phyloP scores from a whole-genome alignment of 2,888 invertebrate genomes.

The Troglohyphantes excavatus region DNA sequence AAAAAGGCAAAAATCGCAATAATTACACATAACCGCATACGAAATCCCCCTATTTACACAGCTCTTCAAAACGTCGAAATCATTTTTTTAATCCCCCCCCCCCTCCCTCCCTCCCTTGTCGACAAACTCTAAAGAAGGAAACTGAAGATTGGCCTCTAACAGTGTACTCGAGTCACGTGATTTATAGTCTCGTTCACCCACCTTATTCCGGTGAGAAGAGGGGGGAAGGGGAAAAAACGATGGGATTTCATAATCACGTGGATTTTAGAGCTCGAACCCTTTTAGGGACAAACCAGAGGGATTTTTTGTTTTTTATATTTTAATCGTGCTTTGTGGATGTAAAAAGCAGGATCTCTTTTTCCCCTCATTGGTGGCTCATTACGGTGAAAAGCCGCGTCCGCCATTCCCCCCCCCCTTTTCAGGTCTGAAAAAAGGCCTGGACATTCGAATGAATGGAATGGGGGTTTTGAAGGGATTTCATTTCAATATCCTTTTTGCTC shows the following conservation, averaged over 20 bases:
- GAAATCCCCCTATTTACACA: slow-evolving; percentile 45
- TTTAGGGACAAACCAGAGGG: not conserved
- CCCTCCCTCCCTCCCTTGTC: not conserved
- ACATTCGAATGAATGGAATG: not conserved
- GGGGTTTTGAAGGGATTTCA: not conserved
- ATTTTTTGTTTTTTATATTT: slow-evolving; percentile 43
- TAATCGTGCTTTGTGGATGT: slow-evolving; percentile 23
- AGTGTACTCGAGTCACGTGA: slow-evolving; percentile 46
- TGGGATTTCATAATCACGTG: slow-evolving; percentile 56
- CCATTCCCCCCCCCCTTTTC: not conserved
- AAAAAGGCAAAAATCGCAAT: slow-evolving; percentile 22
- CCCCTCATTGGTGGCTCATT: slow-evolving; percentile 60
- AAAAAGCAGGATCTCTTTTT: slow-evolving; percentile 37
- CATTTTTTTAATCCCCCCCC: not conserved
- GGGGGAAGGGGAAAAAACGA: slow-evolving; percentile 27
- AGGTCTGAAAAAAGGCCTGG: slow-evolving; percentile 1
- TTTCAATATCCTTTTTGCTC: slow-evolving; percentile 38
- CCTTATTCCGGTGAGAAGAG: not conserved
- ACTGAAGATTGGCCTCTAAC: slow-evolving; percentile 1
- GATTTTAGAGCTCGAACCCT: slow-evolving; percentile 11
- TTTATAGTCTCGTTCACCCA: slow-evolving; percentile 40
- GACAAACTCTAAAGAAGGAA: not conserved
- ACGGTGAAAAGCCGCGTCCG: not conserved
- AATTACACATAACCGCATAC: slow-evolving; percentile 53
- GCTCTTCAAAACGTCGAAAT: slow-evolving; percentile 50